A percentile compares a stretch with the other conserved stretches of the same genome.
These are phyloP conservation scores for Dermatemys mawii DNA, from an alignment of 2,113 vertebrate genomes.

Conservation along the genomic window DNA sequence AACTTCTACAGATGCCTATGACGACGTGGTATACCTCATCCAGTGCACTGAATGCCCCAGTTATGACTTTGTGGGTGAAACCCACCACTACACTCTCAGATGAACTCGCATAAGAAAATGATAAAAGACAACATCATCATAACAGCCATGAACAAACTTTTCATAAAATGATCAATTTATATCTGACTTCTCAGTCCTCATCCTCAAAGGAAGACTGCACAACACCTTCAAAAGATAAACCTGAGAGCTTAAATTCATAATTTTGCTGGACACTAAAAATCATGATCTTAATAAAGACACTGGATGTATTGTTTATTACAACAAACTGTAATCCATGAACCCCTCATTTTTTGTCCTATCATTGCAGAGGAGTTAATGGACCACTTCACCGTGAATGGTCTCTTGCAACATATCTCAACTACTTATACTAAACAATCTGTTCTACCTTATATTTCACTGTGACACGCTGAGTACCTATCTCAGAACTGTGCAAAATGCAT, in stretches of 20 bases:
- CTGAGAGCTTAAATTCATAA: background rate
- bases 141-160: background rate
- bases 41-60: background rate
- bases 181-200: background rate
- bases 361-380: background rate
- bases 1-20: background rate
- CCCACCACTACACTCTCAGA: background rate
- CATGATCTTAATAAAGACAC: background rate
- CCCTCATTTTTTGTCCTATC: background rate
- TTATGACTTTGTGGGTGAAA: background rate
- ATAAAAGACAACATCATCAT: background rate
- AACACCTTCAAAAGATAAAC: background rate
- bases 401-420: background rate
- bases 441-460: background rate
- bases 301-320: background rate
- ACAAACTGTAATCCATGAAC: background rate
- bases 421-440: background rate
- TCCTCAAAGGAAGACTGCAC: background rate
- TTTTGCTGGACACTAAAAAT: background rate
- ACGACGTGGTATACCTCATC: background rate
- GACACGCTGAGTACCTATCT: background rate
- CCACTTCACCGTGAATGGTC: background rate
- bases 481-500: background rate
- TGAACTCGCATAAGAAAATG: too few relatives aligned
- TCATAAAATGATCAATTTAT: background rate